Conservation (phyloP, 2,888 invertebrate species). For the Drosophila pseudotalamancana region DNA sequence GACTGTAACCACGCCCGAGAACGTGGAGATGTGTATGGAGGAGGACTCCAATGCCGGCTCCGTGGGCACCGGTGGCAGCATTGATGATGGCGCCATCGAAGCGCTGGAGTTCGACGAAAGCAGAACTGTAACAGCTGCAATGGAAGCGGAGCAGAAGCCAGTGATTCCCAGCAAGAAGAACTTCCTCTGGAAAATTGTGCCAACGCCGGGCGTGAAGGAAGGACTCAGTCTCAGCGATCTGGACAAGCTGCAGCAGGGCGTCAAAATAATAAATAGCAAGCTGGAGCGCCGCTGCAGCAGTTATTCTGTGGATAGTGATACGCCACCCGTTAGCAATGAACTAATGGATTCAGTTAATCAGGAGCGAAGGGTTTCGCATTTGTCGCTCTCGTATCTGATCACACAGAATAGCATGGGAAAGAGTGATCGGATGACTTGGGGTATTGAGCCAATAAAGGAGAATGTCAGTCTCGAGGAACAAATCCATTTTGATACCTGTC, state of each 20-base stretch:
- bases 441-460: constrained; percentile 83
- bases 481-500: constrained; percentile 78
- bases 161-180: constrained; percentile 56
- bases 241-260: constrained; percentile 69
- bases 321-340: constrained; percentile 2
- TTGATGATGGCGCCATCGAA: constrained; percentile 79
- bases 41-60: constrained; percentile 69
- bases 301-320: constrained; percentile 61
- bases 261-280: constrained; percentile 69
- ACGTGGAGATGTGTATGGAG: constrained; percentile 81
- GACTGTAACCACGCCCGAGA: constrained; percentile 83
- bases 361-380: constrained; percentile 65
- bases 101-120: constrained; percentile 80
- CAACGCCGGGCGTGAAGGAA: constrained; percentile 77
- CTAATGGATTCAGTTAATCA: constrained; percentile 44
- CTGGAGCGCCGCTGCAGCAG: constrained; percentile 73
- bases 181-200: constrained; percentile 82
- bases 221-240: constrained; percentile 80
- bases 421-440: constrained; percentile 83
- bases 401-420: constrained; percentile 84
- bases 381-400: constrained; percentile 83
- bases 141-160: constrained; percentile 27
- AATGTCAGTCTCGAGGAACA: constrained; percentile 82
- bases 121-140: constrained; percentile 21
- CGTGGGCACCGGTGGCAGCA: constrained; percentile 53